Percentiles rank a stretch among this genome's conserved stretches.
phyloP scores from a whole-genome alignment of 2,797 vertebrate species.

The Siniperca scherzeri region DNA sequence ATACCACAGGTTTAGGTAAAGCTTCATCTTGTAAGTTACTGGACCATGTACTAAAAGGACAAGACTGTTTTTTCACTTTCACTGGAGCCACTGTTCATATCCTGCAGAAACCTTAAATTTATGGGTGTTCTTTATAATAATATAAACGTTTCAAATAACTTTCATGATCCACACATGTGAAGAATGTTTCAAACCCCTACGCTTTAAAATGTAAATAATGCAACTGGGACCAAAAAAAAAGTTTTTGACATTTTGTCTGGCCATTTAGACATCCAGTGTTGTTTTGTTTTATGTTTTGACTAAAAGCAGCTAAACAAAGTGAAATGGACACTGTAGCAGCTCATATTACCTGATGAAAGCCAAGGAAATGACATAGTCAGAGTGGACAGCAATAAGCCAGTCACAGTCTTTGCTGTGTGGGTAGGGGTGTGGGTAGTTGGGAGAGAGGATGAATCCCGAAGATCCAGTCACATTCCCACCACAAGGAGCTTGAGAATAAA shows the following conservation, averaged over 20 bases:
- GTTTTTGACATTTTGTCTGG: neutral
- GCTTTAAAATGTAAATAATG: neutral
- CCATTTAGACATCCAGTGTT: neutral
- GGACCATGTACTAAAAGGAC: slow-evolving; percentile 43
- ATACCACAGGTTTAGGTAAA: slow-evolving; percentile 45
- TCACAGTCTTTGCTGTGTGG: slow-evolving; percentile 98
- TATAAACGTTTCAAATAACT: neutral
- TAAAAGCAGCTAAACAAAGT: neutral
- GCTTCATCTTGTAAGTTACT: slow-evolving; percentile 61
- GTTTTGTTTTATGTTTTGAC: neutral
- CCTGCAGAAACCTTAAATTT: neutral
- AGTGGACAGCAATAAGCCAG: slow-evolving; percentile 94
- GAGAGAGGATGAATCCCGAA: slow-evolving; percentile 97
- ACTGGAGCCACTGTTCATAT: neutral
- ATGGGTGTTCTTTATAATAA: neutral
- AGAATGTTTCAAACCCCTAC: neutral
- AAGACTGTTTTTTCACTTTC: neutral
- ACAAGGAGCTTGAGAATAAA: slow-evolving; percentile 91
- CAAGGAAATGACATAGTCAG: slow-evolving; percentile 97
- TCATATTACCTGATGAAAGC: slow-evolving; percentile 95
- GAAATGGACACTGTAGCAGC: neutral
- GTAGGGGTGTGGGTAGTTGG: slow-evolving; percentile 96
- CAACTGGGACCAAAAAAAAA: neutral
- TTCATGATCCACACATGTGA: neutral
- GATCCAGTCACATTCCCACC: slow-evolving; percentile 97